These are phyloP conservation scores for Poecile montanus DNA, from an alignment of 2,797 vertebrate genomes.

Conservation along the genomic window DNA sequence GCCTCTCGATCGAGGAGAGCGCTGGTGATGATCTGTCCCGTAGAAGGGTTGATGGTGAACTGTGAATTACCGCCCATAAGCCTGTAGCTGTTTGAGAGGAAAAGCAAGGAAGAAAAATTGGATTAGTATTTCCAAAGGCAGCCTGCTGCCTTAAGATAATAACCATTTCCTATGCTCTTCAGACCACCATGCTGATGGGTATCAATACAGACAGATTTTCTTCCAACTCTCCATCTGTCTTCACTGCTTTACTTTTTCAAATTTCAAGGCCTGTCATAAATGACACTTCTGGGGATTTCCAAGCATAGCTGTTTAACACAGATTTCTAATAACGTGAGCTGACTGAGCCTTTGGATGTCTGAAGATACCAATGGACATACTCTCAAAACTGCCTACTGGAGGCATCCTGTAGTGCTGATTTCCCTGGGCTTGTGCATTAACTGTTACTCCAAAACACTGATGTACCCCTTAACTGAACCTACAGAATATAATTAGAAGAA, in stretches of 20 bases:
- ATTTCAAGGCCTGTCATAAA: not conserved
- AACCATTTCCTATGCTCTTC: not conserved
- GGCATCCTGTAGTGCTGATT: not conserved
- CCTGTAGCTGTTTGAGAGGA: slow-evolving; percentile 85
- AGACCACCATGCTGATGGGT: not conserved
- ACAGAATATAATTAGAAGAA: not conserved
- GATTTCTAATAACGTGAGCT: not conserved
- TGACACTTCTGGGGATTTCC: not conserved
- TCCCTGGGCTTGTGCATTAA: not conserved
- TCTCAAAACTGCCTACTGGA: not conserved
- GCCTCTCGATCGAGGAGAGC: slow-evolving; percentile 90
- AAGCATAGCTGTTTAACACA: not conserved
- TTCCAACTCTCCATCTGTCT: not conserved
- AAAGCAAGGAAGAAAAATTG: not conserved
- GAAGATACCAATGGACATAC: not conserved
- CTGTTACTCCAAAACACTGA: not conserved
- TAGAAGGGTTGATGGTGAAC: slow-evolving; percentile 98
- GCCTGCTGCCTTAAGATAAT: not conserved
- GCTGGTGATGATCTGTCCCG: slow-evolving; percentile 96
- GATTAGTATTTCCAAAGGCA: not conserved
- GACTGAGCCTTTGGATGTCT: not conserved
- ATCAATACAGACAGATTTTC: not conserved
- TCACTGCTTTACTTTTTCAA: not conserved
- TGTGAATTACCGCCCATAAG: slow-evolving; percentile 90
- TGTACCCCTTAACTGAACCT: not conserved